A percentile compares a stretch with the other conserved stretches of the same genome.
These are phyloP conservation scores for Apis florea DNA, from an alignment of 1,140 invertebrate genomes.

Conservation along the genomic window DNA sequence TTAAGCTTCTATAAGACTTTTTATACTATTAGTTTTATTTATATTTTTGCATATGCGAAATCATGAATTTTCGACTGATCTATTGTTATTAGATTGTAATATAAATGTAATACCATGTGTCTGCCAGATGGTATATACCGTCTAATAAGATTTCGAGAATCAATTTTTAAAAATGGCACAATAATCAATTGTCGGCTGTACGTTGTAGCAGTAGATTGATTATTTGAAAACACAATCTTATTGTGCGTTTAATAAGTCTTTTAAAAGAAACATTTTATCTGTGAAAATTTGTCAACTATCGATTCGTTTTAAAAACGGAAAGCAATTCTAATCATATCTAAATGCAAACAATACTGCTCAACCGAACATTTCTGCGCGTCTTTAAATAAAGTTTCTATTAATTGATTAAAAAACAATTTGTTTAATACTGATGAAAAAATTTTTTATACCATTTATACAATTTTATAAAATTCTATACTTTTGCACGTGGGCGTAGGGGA, in stretches of 20 bases:
- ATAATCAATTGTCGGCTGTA: slow-evolving; percentile 38
- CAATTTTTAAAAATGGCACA: slow-evolving; percentile 26
- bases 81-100: slow-evolving; percentile 40
- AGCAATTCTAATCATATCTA: slow-evolving; percentile 57
- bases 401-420: neutral
- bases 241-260: slow-evolving; percentile 35
- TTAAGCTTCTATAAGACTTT: neutral
- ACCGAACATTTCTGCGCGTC: neutral
- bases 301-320: slow-evolving; percentile 25
- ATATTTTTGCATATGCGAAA: slow-evolving; percentile 23
- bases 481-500: neutral
- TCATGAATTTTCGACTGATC: slow-evolving; percentile 24
- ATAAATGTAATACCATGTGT: slow-evolving; percentile 26
- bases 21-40: slow-evolving; percentile 25
- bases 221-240: neutral
- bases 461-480: slow-evolving; percentile 2
- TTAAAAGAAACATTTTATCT: neutral
- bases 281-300: neutral
- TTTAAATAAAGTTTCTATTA: neutral
- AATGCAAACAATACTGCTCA: slow-evolving; percentile 36
- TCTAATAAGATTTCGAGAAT: slow-evolving; percentile 1
- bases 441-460: neutral
- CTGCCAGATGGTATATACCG: neutral
- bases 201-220: slow-evolving; percentile 20
- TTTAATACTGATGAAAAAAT: neutral